phyloP scores from a whole-genome alignment of 2,113 vertebrate genomes.

The Oncorhynchus gorbuscha region DNA sequence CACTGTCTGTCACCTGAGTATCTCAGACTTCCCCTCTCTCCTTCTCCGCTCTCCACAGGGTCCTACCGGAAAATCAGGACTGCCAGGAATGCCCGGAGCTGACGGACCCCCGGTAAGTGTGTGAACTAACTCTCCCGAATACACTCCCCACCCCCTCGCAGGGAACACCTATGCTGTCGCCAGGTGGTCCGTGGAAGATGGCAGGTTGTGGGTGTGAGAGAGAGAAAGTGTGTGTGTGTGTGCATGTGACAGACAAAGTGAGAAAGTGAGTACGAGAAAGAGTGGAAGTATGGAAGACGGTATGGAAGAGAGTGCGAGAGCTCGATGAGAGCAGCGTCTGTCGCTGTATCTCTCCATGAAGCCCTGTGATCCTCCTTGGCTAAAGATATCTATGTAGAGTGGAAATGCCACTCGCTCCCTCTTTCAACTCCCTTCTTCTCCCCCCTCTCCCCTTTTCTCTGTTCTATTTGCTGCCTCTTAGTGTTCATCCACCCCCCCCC shows the following conservation, averaged over 20 bases:
- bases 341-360: background rate
- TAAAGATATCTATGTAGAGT: background rate
- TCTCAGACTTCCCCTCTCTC: background rate
- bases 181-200: background rate
- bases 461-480: too few relatives aligned
- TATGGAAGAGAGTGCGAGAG: background rate
- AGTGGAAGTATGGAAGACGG: background rate
- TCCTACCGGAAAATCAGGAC: constrained; percentile 89
- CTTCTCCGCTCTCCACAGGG: constrained; percentile 72
- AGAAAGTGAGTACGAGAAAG: background rate
- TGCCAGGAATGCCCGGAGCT: constrained; percentile 93
- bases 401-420: background rate
- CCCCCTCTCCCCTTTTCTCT: too few relatives aligned
- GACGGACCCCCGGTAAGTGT: constrained; percentile 93
- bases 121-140: background rate
- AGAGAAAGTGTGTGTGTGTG: constrained; percentile 2
- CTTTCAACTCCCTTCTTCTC: too few relatives aligned
- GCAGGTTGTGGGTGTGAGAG: constrained; percentile 29
- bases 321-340: background rate
- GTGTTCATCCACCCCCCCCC: too few relatives aligned
- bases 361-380: background rate
- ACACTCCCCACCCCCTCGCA: background rate
- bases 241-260: background rate
- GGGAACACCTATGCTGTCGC: background rate
- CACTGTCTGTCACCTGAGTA: background rate